These are phyloP conservation scores for Philopedon plagiatum DNA, from an alignment of 2,888 invertebrate genomes.

Conservation along the genomic window DNA sequence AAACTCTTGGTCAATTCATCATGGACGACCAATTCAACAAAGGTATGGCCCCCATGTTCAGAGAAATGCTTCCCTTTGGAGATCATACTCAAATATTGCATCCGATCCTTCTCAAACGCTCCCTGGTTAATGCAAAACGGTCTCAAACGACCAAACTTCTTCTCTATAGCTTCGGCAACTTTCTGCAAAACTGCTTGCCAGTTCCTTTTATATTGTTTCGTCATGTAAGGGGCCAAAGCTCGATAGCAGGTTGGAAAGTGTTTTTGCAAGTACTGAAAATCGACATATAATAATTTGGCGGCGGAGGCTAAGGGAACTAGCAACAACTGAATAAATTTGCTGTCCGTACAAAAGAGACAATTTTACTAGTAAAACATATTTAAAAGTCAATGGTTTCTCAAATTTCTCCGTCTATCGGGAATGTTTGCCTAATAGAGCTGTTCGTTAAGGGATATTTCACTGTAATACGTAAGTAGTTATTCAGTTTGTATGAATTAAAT, in stretches of 20 bases:
- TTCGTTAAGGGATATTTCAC: too few species aligned
- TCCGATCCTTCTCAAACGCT: constrained; percentile 78
- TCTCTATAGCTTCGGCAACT: constrained; percentile 79
- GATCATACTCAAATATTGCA: constrained; percentile 75
- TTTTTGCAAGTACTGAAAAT: constrained; percentile 78
- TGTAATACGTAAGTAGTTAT: too few species aligned
- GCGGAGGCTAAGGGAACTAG: too few species aligned
- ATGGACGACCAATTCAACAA: constrained; percentile 70
- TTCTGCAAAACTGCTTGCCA: constrained; percentile 71
- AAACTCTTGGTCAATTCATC: constrained; percentile 63
- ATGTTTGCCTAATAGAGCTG: too few species aligned
- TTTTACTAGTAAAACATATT: too few species aligned
- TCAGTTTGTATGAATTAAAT: too few species aligned
- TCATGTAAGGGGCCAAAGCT: constrained; percentile 74
- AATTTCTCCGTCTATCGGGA: too few species aligned
- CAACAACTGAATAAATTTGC: too few species aligned
- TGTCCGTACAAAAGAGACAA: too few species aligned
- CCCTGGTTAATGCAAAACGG: constrained; percentile 78
- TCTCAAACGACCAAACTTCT: constrained; percentile 79
- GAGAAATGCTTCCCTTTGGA: constrained; percentile 78
- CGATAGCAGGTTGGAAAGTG: constrained; percentile 76
- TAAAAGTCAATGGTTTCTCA: too few species aligned
- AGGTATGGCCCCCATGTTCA: constrained; percentile 73
- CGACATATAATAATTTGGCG: not conserved
- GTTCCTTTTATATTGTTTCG: constrained; percentile 72